Conservation (phyloP, 2,888 invertebrate species). For the Diaphora mendica region DNA sequence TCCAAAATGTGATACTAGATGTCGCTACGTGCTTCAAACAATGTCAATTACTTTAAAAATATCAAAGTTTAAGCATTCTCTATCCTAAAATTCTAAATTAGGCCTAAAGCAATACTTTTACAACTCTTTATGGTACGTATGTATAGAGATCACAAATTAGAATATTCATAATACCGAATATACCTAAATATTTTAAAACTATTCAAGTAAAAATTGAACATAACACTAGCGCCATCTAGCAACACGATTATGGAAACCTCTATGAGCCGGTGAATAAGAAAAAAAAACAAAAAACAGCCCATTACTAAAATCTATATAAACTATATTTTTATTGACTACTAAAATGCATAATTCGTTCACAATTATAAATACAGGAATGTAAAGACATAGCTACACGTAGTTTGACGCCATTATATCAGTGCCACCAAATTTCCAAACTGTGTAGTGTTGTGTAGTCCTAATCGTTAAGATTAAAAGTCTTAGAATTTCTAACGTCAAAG, state of each 20-base stretch:
- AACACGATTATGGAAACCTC: conserved; percentile 39
- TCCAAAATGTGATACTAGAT: conserved; percentile 41
- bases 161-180: conserved; percentile 20
- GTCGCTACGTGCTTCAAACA: conserved; percentile 35
- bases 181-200: conserved; percentile 4
- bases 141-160: conserved; percentile 29
- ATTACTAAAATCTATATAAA: conserved; percentile 73
- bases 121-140: conserved; percentile 20
- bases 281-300: conserved; percentile 71
- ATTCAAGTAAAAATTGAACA: conserved; percentile 13
- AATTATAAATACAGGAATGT: conserved; percentile 74
- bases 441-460: conserved; percentile 27
- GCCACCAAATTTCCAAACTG: conserved; percentile 56
- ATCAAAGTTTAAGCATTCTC: conserved; percentile 23
- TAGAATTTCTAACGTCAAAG: conserved; percentile 8
- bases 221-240: conserved; percentile 42
- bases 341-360: conserved; percentile 70
- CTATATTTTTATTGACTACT: conserved; percentile 64
- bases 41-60: conserved; percentile 17
- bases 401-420: conserved; percentile 46
- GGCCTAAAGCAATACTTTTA: conserved; percentile 38
- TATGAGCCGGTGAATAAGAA: conserved; percentile 53
- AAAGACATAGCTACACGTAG: conserved; percentile 53
- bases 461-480: conserved; percentile 2
- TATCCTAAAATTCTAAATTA: conserved; percentile 40